These are phyloP conservation scores for Morelia viridis DNA, from an alignment of 2,797 vertebrate genomes.

Conservation along the genomic window DNA sequence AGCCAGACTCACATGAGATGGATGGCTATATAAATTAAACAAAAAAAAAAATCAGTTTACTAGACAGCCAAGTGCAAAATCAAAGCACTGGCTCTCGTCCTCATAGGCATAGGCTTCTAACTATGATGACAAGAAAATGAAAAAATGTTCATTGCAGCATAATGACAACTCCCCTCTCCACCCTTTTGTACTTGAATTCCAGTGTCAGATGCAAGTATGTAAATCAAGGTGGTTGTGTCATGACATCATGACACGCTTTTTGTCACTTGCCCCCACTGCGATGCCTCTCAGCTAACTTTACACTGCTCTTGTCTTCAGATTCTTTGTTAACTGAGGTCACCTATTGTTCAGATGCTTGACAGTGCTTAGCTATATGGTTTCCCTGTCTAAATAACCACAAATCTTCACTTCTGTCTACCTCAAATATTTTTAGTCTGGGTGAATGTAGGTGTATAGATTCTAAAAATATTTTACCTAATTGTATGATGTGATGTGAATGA, in stretches of 20 bases:
- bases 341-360: conserved; percentile 20
- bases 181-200: too few relatives aligned
- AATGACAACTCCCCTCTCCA: too few relatives aligned
- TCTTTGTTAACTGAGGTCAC: conserved; percentile 53
- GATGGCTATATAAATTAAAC: too few relatives aligned
- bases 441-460: not conserved
- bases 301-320: conserved; percentile 51
- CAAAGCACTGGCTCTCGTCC: conserved; percentile 59
- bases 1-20: too few relatives aligned
- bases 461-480: conserved; percentile 20
- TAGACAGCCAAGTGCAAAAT: conserved; percentile 42
- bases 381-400: conserved; percentile 32
- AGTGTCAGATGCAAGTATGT: too few relatives aligned
- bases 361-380: conserved; percentile 23
- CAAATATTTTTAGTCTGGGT: conserved; percentile 2
- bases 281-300: conserved; percentile 52
- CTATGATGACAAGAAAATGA: too few relatives aligned
- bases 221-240: too few relatives aligned
- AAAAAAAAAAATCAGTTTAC: conserved; percentile 24
- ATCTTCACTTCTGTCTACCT: conserved; percentile 6
- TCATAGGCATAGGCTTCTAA: not conserved
- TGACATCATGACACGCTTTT: too few relatives aligned
- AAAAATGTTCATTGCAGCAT: too few relatives aligned
- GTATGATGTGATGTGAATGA: conserved; percentile 14
- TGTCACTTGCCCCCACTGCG: too few relatives aligned